Evolutionary conservation across 1,140 invertebrate genomes (phyloP).

Genomic region (Arctopsyche grandis): DNA sequence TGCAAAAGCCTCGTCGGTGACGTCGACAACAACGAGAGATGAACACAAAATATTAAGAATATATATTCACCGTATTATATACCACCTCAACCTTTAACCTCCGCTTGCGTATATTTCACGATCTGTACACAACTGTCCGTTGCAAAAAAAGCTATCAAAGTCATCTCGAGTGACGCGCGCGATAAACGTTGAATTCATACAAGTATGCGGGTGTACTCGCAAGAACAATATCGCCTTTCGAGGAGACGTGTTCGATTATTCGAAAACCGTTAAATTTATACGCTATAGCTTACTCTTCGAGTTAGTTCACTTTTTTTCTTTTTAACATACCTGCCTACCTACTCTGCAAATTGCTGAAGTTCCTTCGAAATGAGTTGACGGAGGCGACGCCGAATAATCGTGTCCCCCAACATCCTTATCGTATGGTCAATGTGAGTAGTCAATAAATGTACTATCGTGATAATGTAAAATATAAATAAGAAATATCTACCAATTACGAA

Average conservation of each 20-base stretch:
- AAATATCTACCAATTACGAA: no score
- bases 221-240: not conserved
- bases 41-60: not conserved
- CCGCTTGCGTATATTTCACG: conserved; percentile 4
- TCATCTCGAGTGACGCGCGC: not conserved
- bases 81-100: conserved; percentile 21
- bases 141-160: not conserved
- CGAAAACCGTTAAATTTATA: not conserved
- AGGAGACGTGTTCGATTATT: not conserved
- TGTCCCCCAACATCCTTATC: no score
- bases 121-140: not conserved
- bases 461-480: no score
- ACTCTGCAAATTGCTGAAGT: no score
- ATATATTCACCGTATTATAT: conserved; percentile 17
- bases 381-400: no score
- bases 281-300: not conserved
- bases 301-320: not conserved
- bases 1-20: no score
- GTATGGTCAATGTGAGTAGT: no score
- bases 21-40: not conserved
- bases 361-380: no score
- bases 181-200: not conserved
- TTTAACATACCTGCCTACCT: no score
- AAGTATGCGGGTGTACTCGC: not conserved
- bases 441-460: no score